These are phyloP conservation scores for Noctua janthe DNA, from an alignment of 2,888 invertebrate species.

Conservation along the genomic window DNA sequence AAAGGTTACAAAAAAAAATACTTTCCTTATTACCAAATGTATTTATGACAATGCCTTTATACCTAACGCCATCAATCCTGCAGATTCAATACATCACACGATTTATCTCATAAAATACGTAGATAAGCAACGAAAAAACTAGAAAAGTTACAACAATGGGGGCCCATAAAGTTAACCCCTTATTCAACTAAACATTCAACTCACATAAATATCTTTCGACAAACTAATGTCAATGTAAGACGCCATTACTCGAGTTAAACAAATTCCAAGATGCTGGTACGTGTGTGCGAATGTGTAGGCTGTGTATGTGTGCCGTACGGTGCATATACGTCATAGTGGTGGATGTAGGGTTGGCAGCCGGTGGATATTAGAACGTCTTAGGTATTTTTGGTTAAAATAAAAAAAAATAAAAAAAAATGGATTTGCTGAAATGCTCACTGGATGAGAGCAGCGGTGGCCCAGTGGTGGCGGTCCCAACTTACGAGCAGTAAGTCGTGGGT, in stretches of 20 bases:
- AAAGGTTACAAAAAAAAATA: constrained; percentile 30
- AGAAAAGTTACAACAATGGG: constrained; percentile 80
- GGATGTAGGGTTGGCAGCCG: constrained; percentile 56
- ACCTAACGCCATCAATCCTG: constrained; percentile 66
- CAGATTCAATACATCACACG: constrained; percentile 72
- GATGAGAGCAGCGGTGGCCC: no score
- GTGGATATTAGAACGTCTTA: background rate
- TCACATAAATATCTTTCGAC: constrained; percentile 90
- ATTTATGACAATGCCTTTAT: constrained; percentile 58
- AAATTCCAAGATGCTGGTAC: constrained; percentile 85
- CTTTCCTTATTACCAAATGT: constrained; percentile 46
- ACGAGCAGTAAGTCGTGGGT: no score
- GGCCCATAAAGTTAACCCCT: constrained; percentile 88
- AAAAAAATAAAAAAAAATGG: background rate
- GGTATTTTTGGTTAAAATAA: background rate
- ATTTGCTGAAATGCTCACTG: no score
- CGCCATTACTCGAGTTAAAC: constrained; percentile 88
- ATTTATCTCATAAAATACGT: constrained; percentile 75
- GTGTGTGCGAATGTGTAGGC: constrained; percentile 68
- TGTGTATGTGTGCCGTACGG: constrained; percentile 71
- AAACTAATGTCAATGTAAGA: constrained; percentile 90
- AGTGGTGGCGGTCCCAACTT: no score
- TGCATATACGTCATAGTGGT: constrained; percentile 73
- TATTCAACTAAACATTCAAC: constrained; percentile 89
- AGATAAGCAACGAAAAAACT: constrained; percentile 74